These are phyloP conservation scores for Athene noctua DNA, from an alignment of 2,113 vertebrate genomes.

Conservation along the genomic window DNA sequence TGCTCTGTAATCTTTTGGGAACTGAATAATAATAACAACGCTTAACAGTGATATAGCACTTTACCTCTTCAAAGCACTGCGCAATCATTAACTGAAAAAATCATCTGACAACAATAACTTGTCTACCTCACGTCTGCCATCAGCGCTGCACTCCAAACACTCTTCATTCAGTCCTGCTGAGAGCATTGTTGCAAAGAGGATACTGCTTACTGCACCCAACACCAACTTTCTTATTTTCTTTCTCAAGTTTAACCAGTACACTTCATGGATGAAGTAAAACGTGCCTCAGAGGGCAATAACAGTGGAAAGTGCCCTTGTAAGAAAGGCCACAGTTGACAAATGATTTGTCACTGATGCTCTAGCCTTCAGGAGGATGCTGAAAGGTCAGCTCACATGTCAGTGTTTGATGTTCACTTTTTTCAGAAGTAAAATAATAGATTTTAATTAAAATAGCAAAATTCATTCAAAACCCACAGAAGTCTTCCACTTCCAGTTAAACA, in stretches of 20 bases:
- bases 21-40: not conserved
- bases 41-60: not conserved
- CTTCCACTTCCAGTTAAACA: not conserved
- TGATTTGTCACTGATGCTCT: not conserved
- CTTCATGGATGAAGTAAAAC: not conserved
- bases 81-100: constrained; percentile 9
- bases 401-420: not conserved
- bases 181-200: not conserved
- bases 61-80: not conserved
- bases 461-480: not conserved
- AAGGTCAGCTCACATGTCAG: not conserved
- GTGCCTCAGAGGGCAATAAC: fast-evolving
- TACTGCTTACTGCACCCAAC: not conserved
- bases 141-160: not conserved
- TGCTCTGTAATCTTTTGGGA: not conserved
- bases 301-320: not conserved
- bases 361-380: not conserved
- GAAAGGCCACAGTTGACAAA: not conserved
- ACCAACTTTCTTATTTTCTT: not conserved
- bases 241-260: not conserved
- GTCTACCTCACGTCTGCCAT: not conserved
- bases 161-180: not conserved
- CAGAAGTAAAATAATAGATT: not conserved
- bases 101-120: not conserved
- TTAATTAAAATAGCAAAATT: not conserved